Conservation (phyloP, 2,888 invertebrate species). For the Papilio elwesi region DNA sequence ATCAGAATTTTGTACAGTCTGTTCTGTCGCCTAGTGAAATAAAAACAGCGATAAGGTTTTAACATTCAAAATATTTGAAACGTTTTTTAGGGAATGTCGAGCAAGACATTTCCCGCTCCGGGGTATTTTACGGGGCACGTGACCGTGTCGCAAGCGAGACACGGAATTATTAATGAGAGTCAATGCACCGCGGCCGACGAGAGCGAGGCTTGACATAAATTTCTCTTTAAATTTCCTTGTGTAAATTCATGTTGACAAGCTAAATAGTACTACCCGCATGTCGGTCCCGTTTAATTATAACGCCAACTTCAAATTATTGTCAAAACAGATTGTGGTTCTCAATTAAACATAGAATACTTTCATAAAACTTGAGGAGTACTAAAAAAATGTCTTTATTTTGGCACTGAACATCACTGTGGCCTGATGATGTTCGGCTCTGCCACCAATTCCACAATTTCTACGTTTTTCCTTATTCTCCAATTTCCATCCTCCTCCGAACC, state of each 20-base stretch:
- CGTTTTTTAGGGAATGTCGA: constrained; percentile 24
- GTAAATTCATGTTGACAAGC: constrained; percentile 47
- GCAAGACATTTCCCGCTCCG: constrained; percentile 30
- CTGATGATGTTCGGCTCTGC: no score
- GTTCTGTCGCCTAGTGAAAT: no score
- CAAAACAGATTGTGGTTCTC: neutral
- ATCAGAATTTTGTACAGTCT: no score
- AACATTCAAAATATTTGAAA: constrained; percentile 14
- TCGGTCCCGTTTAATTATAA: constrained; percentile 43
- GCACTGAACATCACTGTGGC: no score
- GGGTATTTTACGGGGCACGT: constrained; percentile 50
- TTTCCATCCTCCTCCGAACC: no score
- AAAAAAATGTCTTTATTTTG: no score
- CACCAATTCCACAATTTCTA: no score
- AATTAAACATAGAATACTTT: neutral
- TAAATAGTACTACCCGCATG: constrained; percentile 43
- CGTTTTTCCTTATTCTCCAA: no score
- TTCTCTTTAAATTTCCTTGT: constrained; percentile 43
- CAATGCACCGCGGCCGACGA: constrained; percentile 51
- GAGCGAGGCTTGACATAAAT: constrained; percentile 50
- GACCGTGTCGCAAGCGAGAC: constrained; percentile 48
- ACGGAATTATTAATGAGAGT: constrained; percentile 55
- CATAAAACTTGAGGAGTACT: neutral
- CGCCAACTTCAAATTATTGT: constrained; percentile 31
- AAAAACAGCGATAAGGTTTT: neutral